phyloP scores from a whole-genome alignment of 2,888 invertebrate genomes.

The Ochropleura leucogaster region DNA sequence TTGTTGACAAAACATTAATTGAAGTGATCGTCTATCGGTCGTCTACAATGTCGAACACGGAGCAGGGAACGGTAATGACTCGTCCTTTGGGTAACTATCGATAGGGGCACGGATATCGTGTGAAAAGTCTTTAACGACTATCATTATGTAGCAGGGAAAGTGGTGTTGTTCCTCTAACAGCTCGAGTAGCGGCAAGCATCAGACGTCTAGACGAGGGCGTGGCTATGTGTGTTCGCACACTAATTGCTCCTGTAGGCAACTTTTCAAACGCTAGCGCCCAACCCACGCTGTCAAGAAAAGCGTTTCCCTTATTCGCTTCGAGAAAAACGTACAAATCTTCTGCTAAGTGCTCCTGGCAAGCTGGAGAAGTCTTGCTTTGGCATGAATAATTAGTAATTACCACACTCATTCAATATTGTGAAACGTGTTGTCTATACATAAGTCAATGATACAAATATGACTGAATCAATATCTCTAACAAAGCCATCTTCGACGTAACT shows the following conservation, averaged over 20 bases:
- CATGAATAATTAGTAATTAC: constrained; percentile 33
- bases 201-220: constrained; percentile 68
- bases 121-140: constrained; percentile 33
- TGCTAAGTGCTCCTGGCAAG: constrained; percentile 34
- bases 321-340: constrained; percentile 54
- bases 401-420: neutral
- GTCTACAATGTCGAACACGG: constrained; percentile 63
- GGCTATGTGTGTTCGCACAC: constrained; percentile 67
- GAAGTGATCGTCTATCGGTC: constrained; percentile 62
- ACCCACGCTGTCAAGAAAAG: constrained; percentile 60
- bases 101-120: constrained; percentile 16
- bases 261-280: constrained; percentile 62
- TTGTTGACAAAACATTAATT: constrained; percentile 70
- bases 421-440: constrained; percentile 8
- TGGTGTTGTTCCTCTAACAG: constrained; percentile 50
- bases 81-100: constrained; percentile 20
- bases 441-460: constrained; percentile 12
- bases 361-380: neutral
- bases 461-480: constrained; percentile 29
- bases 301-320: constrained; percentile 56
- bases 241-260: constrained; percentile 72
- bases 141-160: constrained; percentile 66
- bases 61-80: constrained; percentile 19
- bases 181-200: constrained; percentile 26
- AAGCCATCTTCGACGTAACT: constrained; percentile 44